These are phyloP conservation scores for Myopa tessellatipennis DNA, from an alignment of 2,888 invertebrate species.

Conservation along the genomic window DNA sequence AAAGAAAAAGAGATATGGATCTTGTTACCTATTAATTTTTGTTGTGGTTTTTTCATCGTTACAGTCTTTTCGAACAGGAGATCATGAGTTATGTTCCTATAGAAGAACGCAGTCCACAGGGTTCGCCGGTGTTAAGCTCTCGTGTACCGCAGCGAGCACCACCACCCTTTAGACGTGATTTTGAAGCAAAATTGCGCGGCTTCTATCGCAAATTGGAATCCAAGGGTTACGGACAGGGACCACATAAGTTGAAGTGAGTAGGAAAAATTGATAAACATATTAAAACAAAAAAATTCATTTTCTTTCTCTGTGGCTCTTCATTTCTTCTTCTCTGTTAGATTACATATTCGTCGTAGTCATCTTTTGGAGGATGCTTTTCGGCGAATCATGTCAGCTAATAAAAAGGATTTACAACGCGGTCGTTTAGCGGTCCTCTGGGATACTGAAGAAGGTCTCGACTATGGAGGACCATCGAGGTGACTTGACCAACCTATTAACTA, in stretches of 20 bases:
- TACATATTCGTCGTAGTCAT: slow-evolving; percentile 92
- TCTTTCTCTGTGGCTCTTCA: background rate
- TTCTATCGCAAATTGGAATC: slow-evolving; percentile 95
- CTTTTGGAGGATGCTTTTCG: slow-evolving; percentile 96
- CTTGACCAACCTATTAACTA: background rate
- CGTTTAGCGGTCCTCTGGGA: slow-evolving; percentile 94
- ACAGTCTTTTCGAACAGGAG: slow-evolving; percentile 96
- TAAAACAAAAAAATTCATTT: background rate
- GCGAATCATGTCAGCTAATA: slow-evolving; percentile 95
- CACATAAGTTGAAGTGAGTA: slow-evolving; percentile 90
- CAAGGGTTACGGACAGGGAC: slow-evolving; percentile 97
- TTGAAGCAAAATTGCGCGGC: slow-evolving; percentile 93
- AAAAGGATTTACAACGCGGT: slow-evolving; percentile 94
- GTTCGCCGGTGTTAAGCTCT: slow-evolving; percentile 81
- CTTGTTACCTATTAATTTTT: background rate
- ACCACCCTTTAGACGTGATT: slow-evolving; percentile 91
- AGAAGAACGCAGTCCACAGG: slow-evolving; percentile 71
- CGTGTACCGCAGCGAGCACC: slow-evolving; percentile 83
- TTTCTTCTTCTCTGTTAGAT: slow-evolving; percentile 69
- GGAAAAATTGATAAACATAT: background rate
- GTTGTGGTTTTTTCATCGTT: slow-evolving; percentile 43
- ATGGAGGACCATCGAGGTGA: slow-evolving; percentile 89
- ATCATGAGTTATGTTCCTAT: slow-evolving; percentile 96
- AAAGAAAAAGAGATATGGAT: too few species aligned
- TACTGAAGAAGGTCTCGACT: slow-evolving; percentile 96